Base-by-base conservation (phyloP, 2,888 invertebrate genomes). In the Stenoptilia bipunctidactyla region DNA sequence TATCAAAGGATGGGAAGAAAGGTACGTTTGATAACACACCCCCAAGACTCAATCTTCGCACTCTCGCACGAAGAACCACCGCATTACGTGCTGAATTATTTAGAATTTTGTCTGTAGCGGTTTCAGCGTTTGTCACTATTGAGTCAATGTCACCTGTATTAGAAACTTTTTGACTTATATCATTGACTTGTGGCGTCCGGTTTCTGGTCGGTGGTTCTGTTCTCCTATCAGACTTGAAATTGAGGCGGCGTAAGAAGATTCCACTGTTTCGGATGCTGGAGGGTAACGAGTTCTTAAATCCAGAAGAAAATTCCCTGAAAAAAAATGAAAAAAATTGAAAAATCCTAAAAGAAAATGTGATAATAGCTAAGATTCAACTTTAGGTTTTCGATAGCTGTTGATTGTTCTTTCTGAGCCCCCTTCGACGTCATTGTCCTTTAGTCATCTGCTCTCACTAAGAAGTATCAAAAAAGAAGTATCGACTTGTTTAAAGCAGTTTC, bases 1-100 rank as follows among this genome's bases (percentile, higher is more conserved):
- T 85, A 54, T 89, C 89, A 1, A 90, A 87, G 39, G 89, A 68
- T 0, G 89, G 89, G 13, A 89, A 64, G 56, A 86, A 87, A 0
- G 86, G 85, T 15, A 86, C 79, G 3, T 66, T 61, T 12, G 82
- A 77, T 42, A 89, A 86, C 37, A 87, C 61, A 27, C 70, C 72
- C 2, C 86, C 84, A 9, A 83, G 58, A 1, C 63, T 57, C 10
- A 61, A 50, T 51, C 71, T 66, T 12, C 64, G 62, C 40, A 51
- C 52, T 15, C 59, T 62, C 3, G 63, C 55, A 40, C 61, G 41
- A 27, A 9, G 53, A 10, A 59, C 58, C 33, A 66, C 43, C 4
- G 61, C 59, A 50, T 50, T 61, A 15, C 42, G 46, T 13, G 13
- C 4, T 9, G 43, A 40, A 8, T 40, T 42, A 38, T 53, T 52